Percentiles rank a stretch among this genome's conserved stretches.
Conservation (phyloP, 2,797 vertebrate genomes). For the Sparidentex hasta region DNA sequence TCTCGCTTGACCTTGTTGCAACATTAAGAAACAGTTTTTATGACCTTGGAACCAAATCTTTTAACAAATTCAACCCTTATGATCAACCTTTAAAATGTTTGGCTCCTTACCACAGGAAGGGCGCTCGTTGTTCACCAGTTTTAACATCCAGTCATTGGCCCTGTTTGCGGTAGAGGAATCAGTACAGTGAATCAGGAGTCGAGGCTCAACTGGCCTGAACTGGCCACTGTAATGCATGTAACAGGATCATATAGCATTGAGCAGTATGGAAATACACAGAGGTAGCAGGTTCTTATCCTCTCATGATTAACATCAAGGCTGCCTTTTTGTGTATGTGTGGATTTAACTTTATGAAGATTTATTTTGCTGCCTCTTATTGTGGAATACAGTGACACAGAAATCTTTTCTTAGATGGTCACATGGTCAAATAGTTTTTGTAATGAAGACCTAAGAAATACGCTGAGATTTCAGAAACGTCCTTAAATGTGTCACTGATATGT, state of each 20-base stretch:
- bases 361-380: background rate
- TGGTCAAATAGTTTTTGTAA: background rate
- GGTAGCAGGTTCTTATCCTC: background rate
- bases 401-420: background rate
- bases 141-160: background rate
- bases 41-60: background rate
- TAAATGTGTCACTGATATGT: background rate
- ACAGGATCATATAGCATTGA: background rate
- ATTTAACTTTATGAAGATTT: background rate
- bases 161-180: background rate
- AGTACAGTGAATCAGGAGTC: too few relatives aligned
- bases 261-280: background rate
- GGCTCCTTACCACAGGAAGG: background rate
- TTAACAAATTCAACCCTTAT: background rate
- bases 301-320: background rate
- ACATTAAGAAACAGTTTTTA: background rate
- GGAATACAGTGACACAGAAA: background rate
- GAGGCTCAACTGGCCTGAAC: too few relatives aligned
- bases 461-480: background rate
- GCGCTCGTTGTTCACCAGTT: background rate
- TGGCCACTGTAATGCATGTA: background rate
- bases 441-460: background rate
- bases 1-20: background rate
- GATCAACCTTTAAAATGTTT: background rate
- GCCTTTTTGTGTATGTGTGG: background rate